These are phyloP conservation scores for Frieseomelitta varia DNA, from an alignment of 1,140 invertebrate species.

Conservation along the genomic window DNA sequence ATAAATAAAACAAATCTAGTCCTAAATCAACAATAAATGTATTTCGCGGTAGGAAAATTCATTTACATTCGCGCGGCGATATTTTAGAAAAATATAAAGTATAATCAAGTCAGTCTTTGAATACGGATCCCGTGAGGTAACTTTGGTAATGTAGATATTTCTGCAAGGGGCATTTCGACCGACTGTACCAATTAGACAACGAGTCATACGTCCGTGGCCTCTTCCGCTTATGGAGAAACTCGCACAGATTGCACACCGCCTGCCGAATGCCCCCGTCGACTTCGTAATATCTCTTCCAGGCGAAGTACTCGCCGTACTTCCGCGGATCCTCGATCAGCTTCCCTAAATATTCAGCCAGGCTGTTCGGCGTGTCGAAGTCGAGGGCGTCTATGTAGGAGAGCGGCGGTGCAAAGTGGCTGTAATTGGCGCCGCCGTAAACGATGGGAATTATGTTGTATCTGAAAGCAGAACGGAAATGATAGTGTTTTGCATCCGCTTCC, in stretches of 20 bases:
- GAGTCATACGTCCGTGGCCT: conserved; percentile 45
- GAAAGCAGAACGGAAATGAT: conserved; percentile 38
- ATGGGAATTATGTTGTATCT: conserved; percentile 81
- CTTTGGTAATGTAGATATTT: conserved; percentile 24
- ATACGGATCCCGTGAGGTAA: conserved; percentile 28
- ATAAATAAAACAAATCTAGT: too few relatives aligned
- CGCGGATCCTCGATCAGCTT: conserved; percentile 77
- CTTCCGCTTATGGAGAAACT: conserved; percentile 58
- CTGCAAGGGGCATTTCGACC: conserved; percentile 66
- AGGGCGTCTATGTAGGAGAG: conserved; percentile 85
- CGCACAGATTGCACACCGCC: conserved; percentile 68
- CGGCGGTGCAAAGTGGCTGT: conserved; percentile 82
- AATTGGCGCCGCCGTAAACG: conserved; percentile 84
- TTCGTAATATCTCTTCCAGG: conserved; percentile 81
- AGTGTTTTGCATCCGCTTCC: background rate
- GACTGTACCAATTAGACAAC: conserved; percentile 68
- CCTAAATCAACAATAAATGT: background rate
- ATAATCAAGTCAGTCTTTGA: background rate
- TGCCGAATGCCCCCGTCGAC: background rate
- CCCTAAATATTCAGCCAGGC: conserved; percentile 82
- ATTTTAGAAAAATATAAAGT: background rate
- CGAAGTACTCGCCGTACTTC: conserved; percentile 82
- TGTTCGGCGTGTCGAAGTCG: conserved; percentile 80
- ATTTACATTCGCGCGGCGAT: background rate
- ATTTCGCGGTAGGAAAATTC: background rate